Evolutionary conservation across 2,113 vertebrate genomes (phyloP), one percentile per base, ranked within the genome.

Genomic region (Syngnathus scovelli): DNA sequence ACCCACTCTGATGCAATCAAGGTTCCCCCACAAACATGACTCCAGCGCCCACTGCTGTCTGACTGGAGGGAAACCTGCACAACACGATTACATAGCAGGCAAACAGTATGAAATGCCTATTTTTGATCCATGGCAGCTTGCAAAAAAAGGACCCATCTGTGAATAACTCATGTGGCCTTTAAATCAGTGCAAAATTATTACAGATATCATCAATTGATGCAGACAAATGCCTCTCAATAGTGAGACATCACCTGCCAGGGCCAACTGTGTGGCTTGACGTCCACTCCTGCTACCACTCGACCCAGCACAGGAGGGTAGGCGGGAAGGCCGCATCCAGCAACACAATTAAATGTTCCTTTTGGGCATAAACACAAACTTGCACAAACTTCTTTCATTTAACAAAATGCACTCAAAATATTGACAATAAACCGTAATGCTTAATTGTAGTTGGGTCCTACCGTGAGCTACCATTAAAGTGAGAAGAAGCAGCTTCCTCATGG

Each of bases 11-110:
- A 23, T 1, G 80, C 49, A 38, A 95, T 92, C 49, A 95, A 89
- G 66, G 88, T 92, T 11, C 92, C 93, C 0, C 93, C 94, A 0
- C 93, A 95, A 0, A 92, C 92, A 67, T 94, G 95, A 3, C 75
- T 52, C 90, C 90, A 95, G 0, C 6, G 54, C 0, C 70, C 77
- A 0, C 21, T 64, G 13, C 37, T 78, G 59, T 70, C 44, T 64
- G 92, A 94, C 79, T 96, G 93, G 23, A 96, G 92, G 0, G 93
- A 95, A 61, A 89, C 64, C 94, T 94, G 36, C 33, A 55, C 23
- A 71, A 12, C 0, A 63, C 3, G 12, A 33, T 33, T 33, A 33
- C 27, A 3, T 33, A 33, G 27, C 27, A 33, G 7, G 33, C 12
- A 60, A 18, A 49, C 9, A 16, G 51, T 2, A 54, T 5, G n/a